These are phyloP conservation scores for Coranthus polyacanthus DNA, from an alignment of 2,797 vertebrate genomes.

Conservation along the genomic window DNA sequence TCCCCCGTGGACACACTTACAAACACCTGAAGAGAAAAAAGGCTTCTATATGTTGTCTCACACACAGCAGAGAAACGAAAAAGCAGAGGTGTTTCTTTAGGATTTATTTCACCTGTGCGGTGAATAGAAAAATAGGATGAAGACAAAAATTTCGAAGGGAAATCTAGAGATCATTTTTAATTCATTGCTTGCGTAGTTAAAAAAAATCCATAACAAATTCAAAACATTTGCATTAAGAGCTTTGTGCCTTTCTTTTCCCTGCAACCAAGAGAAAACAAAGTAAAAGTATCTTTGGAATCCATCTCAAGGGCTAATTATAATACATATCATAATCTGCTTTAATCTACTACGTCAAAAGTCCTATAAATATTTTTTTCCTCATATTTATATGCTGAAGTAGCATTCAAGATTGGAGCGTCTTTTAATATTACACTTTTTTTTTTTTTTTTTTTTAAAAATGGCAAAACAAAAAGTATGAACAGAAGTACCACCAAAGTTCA, in stretches of 20 bases:
- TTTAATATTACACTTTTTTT: conserved; percentile 81
- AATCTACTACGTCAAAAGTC: conserved; percentile 87
- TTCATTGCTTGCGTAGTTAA: conserved; percentile 83
- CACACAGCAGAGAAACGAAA: conserved; percentile 56
- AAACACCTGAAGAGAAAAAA: conserved; percentile 67
- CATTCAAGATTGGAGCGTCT: conserved; percentile 83
- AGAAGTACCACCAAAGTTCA: conserved; percentile 86
- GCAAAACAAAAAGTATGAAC: conserved; percentile 70
- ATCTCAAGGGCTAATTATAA: conserved; percentile 86
- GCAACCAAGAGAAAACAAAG: conserved; percentile 87
- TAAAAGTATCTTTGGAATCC: conserved; percentile 88
- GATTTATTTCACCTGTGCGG: conserved; percentile 87
- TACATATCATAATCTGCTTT: conserved; percentile 86
- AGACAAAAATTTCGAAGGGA: conserved; percentile 86
- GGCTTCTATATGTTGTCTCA: conserved; percentile 10
- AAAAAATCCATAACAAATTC: conserved; percentile 79
- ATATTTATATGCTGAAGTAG: conserved; percentile 88
- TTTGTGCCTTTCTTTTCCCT: conserved; percentile 88
- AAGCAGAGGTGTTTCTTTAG: conserved; percentile 72
- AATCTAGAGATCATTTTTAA: conserved; percentile 87
- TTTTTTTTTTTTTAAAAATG: conserved; percentile 70
- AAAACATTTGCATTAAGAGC: conserved; percentile 89
- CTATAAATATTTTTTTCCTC: conserved; percentile 89
- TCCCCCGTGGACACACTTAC: conserved; percentile 30
- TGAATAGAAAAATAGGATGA: conserved; percentile 90